A percentile compares a stretch with the other conserved stretches of the same genome.
Evolutionary conservation across 2,888 invertebrate species (phyloP).

Genomic region (Orchesella flavescens): DNA sequence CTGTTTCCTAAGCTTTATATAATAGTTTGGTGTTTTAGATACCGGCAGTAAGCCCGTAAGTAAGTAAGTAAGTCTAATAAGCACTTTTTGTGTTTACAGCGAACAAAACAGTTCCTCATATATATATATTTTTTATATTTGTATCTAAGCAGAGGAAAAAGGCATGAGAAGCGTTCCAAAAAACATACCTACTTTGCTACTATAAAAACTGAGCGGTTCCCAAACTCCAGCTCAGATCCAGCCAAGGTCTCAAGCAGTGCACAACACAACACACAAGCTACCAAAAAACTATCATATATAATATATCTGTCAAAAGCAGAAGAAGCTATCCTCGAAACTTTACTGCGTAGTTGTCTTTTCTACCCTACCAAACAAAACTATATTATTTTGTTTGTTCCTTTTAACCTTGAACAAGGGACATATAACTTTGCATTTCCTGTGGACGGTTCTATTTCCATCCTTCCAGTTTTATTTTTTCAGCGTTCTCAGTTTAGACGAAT

Average conservation of each 20-base stretch:
- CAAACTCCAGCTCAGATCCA: conserved; percentile 55
- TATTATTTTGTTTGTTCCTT: not conserved
- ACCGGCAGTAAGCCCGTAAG: too few relatives aligned
- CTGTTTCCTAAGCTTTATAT: too few relatives aligned
- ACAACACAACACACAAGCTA: not conserved
- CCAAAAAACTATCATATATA: not conserved
- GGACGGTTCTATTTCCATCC: not conserved
- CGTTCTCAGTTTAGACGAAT: not conserved
- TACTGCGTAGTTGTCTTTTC: conserved; percentile 45
- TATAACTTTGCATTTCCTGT: not conserved
- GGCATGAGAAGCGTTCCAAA: not conserved
- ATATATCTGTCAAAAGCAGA: conserved; percentile 34
- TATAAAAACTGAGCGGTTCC: conserved; percentile 34
- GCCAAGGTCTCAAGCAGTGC: conserved; percentile 45
- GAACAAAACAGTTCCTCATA: too few relatives aligned
- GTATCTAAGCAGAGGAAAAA: too few relatives aligned
- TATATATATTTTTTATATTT: too few relatives aligned
- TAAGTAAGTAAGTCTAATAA: too few relatives aligned
- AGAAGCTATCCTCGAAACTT: not conserved
- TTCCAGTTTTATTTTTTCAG: not conserved
- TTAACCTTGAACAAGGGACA: conserved; percentile 8
- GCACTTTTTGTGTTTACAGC: too few relatives aligned
- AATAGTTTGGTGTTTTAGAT: too few relatives aligned
- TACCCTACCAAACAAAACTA: not conserved
- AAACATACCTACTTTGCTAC: conserved; percentile 4